Conservation (phyloP, 2,113 vertebrate genomes). For the Hepsetus odoe region DNA sequence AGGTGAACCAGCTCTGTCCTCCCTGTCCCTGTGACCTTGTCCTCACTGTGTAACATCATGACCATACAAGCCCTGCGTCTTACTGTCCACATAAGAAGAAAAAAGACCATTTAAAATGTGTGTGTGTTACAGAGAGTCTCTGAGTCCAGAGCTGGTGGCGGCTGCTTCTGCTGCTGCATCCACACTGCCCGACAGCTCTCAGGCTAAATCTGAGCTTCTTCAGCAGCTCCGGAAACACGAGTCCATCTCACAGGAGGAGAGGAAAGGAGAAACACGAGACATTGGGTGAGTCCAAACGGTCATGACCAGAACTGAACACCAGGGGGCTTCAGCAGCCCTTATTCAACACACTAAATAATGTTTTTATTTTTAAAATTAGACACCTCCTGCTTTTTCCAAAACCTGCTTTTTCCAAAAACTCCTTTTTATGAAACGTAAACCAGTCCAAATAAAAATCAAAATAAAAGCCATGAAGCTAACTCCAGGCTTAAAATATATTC, state of each 20-base stretch:
- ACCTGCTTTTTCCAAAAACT: no score
- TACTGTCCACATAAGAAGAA: no score
- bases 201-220: slow-evolving; percentile 85
- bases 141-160: slow-evolving; percentile 79
- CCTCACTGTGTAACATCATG: no score
- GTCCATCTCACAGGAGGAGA: slow-evolving; percentile 72
- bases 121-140: slow-evolving; percentile 55
- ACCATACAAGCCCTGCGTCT: no score
- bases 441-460: no score
- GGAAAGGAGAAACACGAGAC: slow-evolving; percentile 57
- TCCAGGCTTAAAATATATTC: no score
- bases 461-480: no score
- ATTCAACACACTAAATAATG: neutral
- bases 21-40: no score
- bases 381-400: no score
- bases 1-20: no score
- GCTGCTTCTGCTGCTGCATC: slow-evolving; percentile 86
- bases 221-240: slow-evolving; percentile 81
- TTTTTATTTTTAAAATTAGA: no score
- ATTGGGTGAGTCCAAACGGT: slow-evolving; percentile 73
- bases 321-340: neutral
- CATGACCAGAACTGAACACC: neutral
- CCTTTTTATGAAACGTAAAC: no score
- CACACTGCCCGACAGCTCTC: slow-evolving; percentile 76
- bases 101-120: neutral